Percentiles rank a stretch among this genome's conserved stretches.
Conservation (phyloP, 2,888 invertebrate species). For the Hydraecia micacea region DNA sequence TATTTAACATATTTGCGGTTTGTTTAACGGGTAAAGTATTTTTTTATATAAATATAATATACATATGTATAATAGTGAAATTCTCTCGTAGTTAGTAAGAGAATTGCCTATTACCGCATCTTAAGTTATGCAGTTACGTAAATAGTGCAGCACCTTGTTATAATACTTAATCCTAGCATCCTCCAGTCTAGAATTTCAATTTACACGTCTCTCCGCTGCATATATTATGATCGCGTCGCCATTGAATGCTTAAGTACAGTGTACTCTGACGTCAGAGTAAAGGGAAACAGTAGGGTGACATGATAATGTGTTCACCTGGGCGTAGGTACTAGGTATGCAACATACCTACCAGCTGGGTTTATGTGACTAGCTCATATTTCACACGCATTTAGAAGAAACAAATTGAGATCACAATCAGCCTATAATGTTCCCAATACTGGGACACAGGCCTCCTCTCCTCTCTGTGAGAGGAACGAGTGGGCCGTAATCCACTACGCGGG, state of each 20-base stretch:
- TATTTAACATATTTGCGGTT: slow-evolving; percentile 19
- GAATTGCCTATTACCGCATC: neutral
- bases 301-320: slow-evolving; percentile 1
- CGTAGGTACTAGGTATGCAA: neutral
- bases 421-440: neutral
- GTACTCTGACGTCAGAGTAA: slow-evolving; percentile 10
- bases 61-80: neutral
- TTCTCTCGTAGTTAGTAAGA: neutral
- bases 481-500: neutral
- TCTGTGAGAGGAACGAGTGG: neutral
- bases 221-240: slow-evolving; percentile 9
- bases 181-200: slow-evolving; percentile 34
- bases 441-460: too few species aligned
- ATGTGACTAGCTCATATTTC: neutral
- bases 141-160: slow-evolving; percentile 16
- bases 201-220: slow-evolving; percentile 17
- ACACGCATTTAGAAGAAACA: neutral
- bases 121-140: slow-evolving; percentile 12
- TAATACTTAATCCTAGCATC: slow-evolving; percentile 24
- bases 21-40: neutral
- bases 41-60: neutral
- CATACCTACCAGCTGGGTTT: neutral
- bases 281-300: slow-evolving; percentile 14
- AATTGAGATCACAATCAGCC: neutral
- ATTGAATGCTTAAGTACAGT: slow-evolving; percentile 26